Conservation (phyloP, 2,888 invertebrate genomes). For the Sphaeridia pumilis region DNA sequence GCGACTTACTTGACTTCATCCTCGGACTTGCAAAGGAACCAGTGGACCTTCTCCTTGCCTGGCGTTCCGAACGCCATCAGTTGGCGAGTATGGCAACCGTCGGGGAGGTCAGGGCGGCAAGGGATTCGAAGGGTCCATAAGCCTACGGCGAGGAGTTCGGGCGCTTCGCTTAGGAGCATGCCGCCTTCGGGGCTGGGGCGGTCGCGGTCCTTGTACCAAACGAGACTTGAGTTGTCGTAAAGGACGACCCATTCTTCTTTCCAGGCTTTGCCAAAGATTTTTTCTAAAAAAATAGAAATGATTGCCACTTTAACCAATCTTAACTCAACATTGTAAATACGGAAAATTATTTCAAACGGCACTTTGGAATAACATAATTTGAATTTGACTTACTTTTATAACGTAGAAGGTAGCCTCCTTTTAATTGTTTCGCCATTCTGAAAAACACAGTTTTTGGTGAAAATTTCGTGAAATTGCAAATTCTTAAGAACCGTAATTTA, state of each 20-base stretch:
- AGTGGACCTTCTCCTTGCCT: conserved; percentile 59
- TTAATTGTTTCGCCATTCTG: conserved; percentile 19
- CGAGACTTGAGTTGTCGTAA: conserved; percentile 72
- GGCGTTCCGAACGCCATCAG: conserved; percentile 64
- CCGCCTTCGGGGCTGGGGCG: conserved; percentile 44
- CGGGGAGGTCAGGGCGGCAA: conserved; percentile 57
- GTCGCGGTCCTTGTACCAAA: conserved; percentile 64
- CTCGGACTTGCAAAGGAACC: conserved; percentile 68
- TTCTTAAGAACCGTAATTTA: no score
- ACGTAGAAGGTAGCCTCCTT: conserved; percentile 16
- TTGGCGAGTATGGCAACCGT: conserved; percentile 56
- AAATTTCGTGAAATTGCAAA: no score
- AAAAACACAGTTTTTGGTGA: no score
- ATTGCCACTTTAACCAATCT: no score
- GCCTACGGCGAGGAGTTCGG: conserved; percentile 67
- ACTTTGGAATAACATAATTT: no score
- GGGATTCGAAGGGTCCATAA: conserved; percentile 70
- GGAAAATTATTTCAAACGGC: no score
- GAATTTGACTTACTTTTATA: conserved; percentile 14
- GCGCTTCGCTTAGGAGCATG: conserved; percentile 60
- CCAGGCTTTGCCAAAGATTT: conserved; percentile 17
- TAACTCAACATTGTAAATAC: no score
- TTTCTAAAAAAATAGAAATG: conserved; percentile 7
- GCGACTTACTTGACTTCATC: conserved; percentile 60
- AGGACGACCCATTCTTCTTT: conserved; percentile 68